Conservation (phyloP, 2,888 invertebrate species). For the Urechis unicinctus region DNA sequence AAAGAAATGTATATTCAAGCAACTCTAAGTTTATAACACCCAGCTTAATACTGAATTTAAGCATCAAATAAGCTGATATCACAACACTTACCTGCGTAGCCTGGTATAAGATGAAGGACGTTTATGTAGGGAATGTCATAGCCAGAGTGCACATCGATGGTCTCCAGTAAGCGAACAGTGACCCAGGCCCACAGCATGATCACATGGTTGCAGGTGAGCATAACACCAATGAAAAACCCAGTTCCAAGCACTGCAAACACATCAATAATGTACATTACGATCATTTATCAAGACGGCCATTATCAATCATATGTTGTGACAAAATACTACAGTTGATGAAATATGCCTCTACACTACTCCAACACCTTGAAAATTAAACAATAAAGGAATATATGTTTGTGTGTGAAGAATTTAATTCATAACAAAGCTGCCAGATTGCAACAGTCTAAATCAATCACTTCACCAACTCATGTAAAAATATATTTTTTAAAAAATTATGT, state of each 20-base stretch:
- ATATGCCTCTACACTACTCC: too few species aligned
- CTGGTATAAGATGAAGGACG: constrained; percentile 35
- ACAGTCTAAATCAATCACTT: too few species aligned
- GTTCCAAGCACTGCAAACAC: constrained; percentile 40
- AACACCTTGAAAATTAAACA: too few species aligned
- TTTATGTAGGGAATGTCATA: constrained; percentile 40
- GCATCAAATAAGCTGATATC: too few species aligned
- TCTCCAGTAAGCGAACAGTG: constrained; percentile 33
- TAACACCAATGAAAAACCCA: constrained; percentile 38
- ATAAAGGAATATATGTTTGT: too few species aligned
- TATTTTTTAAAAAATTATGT: too few species aligned
- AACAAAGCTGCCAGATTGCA: too few species aligned
- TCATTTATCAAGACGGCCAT: not conserved
- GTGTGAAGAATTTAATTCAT: too few species aligned
- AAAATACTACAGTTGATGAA: too few species aligned
- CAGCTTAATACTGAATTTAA: too few species aligned
- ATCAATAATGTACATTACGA: not conserved
- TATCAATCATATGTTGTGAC: not conserved
- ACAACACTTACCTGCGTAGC: constrained; percentile 39
- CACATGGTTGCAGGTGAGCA: constrained; percentile 34
- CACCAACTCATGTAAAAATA: too few species aligned
- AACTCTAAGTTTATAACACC: too few species aligned
- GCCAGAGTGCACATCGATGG: constrained; percentile 42
- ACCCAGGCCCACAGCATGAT: constrained; percentile 40
- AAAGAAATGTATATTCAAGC: constrained; percentile 1